Percentiles rank a stretch among this genome's conserved stretches.
Evolutionary conservation across 2,797 vertebrate species (phyloP).

Genomic region (Tympanoctomys barrerae): DNA sequence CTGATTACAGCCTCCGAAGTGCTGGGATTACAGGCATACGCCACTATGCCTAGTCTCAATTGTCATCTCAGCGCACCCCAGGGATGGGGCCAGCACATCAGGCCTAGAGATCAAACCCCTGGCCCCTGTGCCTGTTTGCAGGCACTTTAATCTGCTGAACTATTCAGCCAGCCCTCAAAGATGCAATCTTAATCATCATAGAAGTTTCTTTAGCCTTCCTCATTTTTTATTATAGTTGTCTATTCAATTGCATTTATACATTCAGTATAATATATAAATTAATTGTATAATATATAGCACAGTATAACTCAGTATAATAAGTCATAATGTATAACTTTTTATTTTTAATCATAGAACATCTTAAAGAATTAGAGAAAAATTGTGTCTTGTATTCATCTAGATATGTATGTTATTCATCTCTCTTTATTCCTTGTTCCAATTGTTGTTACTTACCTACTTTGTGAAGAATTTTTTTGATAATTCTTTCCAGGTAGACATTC

Average conservation of each 20-base stretch:
- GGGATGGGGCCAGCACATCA: no score
- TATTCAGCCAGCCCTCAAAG: no score
- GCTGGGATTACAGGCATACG: no score
- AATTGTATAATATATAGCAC: no score
- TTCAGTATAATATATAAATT: background rate
- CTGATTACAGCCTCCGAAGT: no score
- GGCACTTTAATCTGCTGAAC: no score
- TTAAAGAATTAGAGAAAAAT: background rate
- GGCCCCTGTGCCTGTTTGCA: no score
- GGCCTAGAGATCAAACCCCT: no score
- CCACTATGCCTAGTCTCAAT: no score
- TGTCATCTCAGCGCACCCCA: no score
- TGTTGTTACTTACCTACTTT: background rate
- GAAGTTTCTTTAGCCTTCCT: background rate
- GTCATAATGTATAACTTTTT: background rate
- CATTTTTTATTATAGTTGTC: background rate
- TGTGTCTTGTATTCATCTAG: background rate
- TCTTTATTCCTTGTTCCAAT: background rate
- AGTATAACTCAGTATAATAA: no score
- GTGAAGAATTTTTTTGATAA: background rate
- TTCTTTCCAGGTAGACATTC: background rate
- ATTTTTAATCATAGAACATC: background rate
- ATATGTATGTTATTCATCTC: background rate
- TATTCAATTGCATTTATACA: background rate
- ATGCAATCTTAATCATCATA: background rate